Percentiles rank a stretch among this genome's conserved stretches.
phyloP scores from a whole-genome alignment of 1,140 invertebrate species.

The Camponotus floridanus region DNA sequence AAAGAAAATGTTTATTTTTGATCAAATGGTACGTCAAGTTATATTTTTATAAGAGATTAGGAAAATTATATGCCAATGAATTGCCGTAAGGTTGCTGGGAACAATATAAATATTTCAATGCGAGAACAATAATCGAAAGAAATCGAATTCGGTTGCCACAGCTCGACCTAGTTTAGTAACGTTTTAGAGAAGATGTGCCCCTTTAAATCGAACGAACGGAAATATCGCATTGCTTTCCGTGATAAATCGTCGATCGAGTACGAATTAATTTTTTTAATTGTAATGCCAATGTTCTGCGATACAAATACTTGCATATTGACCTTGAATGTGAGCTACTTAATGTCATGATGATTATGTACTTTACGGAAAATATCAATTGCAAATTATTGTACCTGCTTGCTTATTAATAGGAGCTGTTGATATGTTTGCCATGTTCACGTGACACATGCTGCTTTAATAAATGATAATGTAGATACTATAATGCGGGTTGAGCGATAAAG shows the following conservation, averaged over 20 bases:
- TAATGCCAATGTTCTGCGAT: background rate
- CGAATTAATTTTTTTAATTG: constrained; percentile 35
- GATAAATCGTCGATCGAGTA: constrained; percentile 35
- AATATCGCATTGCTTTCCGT: constrained; percentile 14
- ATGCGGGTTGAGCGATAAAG: constrained; percentile 26
- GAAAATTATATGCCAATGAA: background rate
- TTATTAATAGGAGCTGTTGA: constrained; percentile 45
- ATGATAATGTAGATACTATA: constrained; percentile 10
- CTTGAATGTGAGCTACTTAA: constrained; percentile 1
- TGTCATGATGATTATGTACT: constrained; percentile 28
- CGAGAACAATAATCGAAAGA: background rate
- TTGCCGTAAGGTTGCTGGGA: background rate
- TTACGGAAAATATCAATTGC: constrained; percentile 45
- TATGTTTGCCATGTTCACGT: background rate
- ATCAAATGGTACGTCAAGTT: background rate
- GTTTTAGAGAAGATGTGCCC: constrained; percentile 18
- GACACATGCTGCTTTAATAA: constrained; percentile 39
- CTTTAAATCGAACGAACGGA: constrained; percentile 51
- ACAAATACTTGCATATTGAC: background rate
- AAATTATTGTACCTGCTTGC: constrained; percentile 24
- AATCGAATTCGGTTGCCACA: background rate
- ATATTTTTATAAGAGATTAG: background rate
- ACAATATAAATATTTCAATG: background rate
- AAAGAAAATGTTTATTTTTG: background rate
- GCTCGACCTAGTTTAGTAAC: background rate